Conservation (phyloP, 30 jellyfish, hydroid and myxozoan species). For the Catostylus mosaicus region DNA sequence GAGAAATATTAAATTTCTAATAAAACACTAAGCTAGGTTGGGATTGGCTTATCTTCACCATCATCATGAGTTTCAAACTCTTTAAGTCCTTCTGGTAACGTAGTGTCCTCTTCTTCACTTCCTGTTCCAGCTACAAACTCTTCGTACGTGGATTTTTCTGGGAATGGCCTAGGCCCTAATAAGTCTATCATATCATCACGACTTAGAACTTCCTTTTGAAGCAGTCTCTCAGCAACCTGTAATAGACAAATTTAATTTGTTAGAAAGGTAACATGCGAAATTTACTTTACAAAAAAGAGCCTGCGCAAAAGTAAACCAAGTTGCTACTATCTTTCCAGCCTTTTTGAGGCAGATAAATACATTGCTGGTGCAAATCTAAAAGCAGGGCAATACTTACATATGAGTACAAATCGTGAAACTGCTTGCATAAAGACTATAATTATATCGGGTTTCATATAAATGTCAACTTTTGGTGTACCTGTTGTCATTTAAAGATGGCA, state of each 20-base stretch:
- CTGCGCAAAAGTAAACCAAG: too few species aligned
- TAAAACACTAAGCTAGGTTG: conserved; percentile 70
- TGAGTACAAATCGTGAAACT: too few species aligned
- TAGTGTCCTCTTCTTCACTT: conserved; percentile 94
- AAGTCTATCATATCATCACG: conserved; percentile 96
- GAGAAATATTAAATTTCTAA: too few species aligned
- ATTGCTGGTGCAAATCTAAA: too few species aligned
- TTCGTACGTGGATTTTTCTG: conserved; percentile 95
- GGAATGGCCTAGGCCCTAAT: conserved; percentile 97
- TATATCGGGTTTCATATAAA: too few species aligned
- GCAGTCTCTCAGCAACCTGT: conserved; percentile 92
- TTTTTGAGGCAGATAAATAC: too few species aligned
- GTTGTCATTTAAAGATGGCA: too few species aligned
- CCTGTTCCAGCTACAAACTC: conserved; percentile 99
- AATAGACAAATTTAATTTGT: too few species aligned
- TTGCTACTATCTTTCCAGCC: too few species aligned
- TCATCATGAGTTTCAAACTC: conserved; percentile 84
- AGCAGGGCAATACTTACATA: too few species aligned
- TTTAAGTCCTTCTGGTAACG: conserved; percentile 98
- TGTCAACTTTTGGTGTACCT: too few species aligned
- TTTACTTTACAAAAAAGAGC: background rate
- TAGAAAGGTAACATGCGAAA: background rate
- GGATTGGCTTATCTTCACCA: conserved; percentile 76
- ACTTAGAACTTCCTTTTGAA: conserved; percentile 88
- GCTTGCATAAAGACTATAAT: too few species aligned